Base-by-base conservation (phyloP, 2,113 vertebrate species). In the Neolamprologus modestus region DNA sequence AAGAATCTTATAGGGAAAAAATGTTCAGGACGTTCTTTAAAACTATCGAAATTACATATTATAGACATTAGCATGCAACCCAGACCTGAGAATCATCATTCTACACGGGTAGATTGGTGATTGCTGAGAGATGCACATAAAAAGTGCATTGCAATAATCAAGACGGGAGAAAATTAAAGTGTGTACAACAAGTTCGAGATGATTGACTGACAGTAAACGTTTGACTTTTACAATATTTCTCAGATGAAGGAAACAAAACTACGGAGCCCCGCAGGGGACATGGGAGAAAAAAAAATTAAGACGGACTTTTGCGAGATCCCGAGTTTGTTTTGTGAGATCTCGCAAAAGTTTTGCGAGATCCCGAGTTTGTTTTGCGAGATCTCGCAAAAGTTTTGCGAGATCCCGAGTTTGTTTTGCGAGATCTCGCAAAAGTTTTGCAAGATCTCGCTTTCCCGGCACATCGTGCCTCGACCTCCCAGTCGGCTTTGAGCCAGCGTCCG, bases 221-320 rank as follows among this genome's bases (percentile, higher is more conserved):
- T 63, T 63, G 59, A 35, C 31, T 63, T 63, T 63, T 63, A 35
- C 59, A 35, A 63, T 63, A 63, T 33, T 63, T 63, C 28, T 63
- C 17, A 63, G 59, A 63, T 63, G 16, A 63, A 35, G 59, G 59
- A 63, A 63, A 61, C 8, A 61, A 63, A 35, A 63, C 2, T 26
- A 26, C 26, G 26, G 26, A 26, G 26, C 26, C 26, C 26, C 26
- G 26, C 26, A 26, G 26, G 26, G 26, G 26, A 26, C 26, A 26
- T 26, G 24, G 24, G 24, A 24, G 24, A 24, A 24, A 24, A 24
- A 24, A 24, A 24, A 24, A 24, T 24, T 24, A 24, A 24, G 24
- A 24, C 24, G 24, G 24, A 24, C 24, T 24, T 24, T 24, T 24
- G 24, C 24, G 24, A 24, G 21, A 24, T 24, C 21, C 21, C 21